These are phyloP conservation scores for Rhimphoctona megacephalus DNA, from an alignment of 2,888 invertebrate species.

Conservation along the genomic window DNA sequence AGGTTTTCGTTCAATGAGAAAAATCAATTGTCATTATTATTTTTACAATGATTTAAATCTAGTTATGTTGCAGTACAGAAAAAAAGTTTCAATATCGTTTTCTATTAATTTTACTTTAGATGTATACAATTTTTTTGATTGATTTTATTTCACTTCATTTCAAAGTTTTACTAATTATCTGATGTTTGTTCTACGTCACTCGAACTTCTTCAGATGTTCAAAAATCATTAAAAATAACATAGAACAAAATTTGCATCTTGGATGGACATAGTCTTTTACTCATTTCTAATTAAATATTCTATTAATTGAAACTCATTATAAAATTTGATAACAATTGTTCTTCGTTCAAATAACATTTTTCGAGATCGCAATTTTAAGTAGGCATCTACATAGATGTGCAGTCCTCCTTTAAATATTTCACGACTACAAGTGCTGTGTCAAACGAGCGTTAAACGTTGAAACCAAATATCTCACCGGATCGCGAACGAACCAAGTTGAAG, in stretches of 20 bases:
- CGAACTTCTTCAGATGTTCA: no score
- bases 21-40: not conserved
- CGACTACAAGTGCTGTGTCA: not conserved
- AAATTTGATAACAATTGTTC: not conserved
- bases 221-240: no score
- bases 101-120: not conserved
- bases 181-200: no score
- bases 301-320: not conserved
- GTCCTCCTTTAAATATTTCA: not conserved
- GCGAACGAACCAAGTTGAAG: not conserved
- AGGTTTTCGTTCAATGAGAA: not conserved
- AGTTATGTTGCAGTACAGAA: no score
- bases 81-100: no score
- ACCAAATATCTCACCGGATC: constrained; percentile 30
- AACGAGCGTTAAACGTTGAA: constrained; percentile 26
- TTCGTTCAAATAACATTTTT: not conserved
- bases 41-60: no score
- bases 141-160: no score
- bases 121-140: not conserved
- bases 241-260: not conserved
- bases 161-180: no score
- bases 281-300: not conserved
- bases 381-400: not conserved
- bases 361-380: no score
- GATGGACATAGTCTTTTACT: not conserved